Evolutionary conservation across 2,888 invertebrate species (phyloP).

Genomic region (Blastobasis adustella): DNA sequence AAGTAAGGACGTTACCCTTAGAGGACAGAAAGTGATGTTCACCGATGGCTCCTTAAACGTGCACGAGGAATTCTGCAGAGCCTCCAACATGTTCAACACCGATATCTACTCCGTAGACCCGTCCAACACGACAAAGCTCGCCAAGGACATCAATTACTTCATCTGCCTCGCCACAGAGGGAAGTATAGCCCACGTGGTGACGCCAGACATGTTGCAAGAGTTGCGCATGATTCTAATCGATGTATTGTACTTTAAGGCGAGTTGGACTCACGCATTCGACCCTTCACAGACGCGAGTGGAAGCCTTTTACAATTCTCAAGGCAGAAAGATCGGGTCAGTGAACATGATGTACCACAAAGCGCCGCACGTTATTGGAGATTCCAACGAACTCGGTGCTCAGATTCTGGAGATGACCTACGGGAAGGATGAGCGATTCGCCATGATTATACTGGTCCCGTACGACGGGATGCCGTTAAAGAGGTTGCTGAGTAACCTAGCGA

Average conservation of each 20-base stretch:
- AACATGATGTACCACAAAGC: constrained; percentile 85
- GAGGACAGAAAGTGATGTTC: constrained; percentile 50
- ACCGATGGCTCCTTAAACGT: constrained; percentile 43
- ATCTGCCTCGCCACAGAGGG: constrained; percentile 80
- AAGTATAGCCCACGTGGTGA: constrained; percentile 78
- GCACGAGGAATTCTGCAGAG: constrained; percentile 55
- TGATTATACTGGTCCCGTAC: constrained; percentile 78
- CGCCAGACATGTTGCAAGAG: constrained; percentile 51
- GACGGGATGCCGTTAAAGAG: constrained; percentile 65
- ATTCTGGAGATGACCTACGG: constrained; percentile 83
- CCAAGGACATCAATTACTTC: constrained; percentile 79
- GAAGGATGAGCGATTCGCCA: constrained; percentile 73
- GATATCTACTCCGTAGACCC: constrained; percentile 74
- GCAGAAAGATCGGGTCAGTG: constrained; percentile 69
- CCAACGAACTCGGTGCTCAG: constrained; percentile 73
- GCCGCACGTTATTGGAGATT: constrained; percentile 69
- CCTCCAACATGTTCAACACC: constrained; percentile 64
- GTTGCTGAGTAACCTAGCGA: constrained; percentile 66
- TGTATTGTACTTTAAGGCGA: constrained; percentile 82
- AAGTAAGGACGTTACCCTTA: constrained; percentile 43
- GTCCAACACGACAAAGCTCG: constrained; percentile 56
- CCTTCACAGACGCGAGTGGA: constrained; percentile 66
- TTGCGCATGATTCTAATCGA: constrained; percentile 77
- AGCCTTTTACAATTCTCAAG: constrained; percentile 75
- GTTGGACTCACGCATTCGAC: constrained; percentile 81